Evolutionary conservation across 2,888 invertebrate genomes (phyloP).

Genomic region (Leptopilina myrica): DNA sequence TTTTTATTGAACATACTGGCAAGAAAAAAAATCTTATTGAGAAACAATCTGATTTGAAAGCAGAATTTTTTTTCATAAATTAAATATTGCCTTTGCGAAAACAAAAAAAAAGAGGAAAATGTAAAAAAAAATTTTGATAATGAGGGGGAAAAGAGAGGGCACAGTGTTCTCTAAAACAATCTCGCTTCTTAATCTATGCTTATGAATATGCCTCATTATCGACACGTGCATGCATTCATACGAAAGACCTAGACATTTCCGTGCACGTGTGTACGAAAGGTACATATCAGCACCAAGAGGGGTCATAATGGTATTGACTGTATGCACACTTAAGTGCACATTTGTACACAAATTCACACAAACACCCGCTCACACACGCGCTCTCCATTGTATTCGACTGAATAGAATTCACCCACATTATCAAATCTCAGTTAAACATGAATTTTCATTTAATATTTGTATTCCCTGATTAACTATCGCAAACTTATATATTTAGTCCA

Average conservation of each 20-base stretch:
- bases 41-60: no score
- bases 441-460: conserved; percentile 12
- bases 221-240: conserved; percentile 50
- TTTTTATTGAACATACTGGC: no score
- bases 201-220: conserved; percentile 76
- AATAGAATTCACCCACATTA: conserved; percentile 29
- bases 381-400: conserved; percentile 1
- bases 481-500: no score
- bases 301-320: conserved; percentile 24
- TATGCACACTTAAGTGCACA: conserved; percentile 12
- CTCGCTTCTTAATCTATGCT: conserved; percentile 69
- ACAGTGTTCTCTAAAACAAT: conserved; percentile 74
- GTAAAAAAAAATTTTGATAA: conserved; percentile 41
- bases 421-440: conserved; percentile 15
- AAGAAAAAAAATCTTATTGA: no score
- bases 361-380: no score
- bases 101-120: not conserved
- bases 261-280: conserved; percentile 42
- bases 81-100: not conserved
- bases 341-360: conserved; percentile 25
- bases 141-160: conserved; percentile 49
- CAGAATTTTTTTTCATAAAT: no score
- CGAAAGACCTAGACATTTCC: conserved; percentile 48
- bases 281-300: conserved; percentile 15
- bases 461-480: not conserved